phyloP scores from a whole-genome alignment of 2,797 vertebrate species.

The Phyllotis vaccarum region DNA sequence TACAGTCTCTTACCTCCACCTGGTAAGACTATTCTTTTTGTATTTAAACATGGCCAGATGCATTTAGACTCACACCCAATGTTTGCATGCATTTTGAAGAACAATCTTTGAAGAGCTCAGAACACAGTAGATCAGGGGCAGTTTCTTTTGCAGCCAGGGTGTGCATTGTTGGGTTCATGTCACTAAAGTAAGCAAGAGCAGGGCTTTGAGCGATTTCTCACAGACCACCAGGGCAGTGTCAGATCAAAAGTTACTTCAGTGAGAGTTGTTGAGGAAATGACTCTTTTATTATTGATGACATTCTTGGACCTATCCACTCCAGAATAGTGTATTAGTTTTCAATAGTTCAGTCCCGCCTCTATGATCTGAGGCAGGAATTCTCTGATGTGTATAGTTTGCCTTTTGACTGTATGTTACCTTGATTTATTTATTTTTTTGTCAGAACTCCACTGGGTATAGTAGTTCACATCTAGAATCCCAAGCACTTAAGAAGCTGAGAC shows the following conservation, averaged over 20 bases:
- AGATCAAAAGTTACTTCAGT: not conserved
- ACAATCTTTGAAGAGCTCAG: not conserved
- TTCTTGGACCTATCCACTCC: constrained; percentile 5
- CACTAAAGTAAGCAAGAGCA: not conserved
- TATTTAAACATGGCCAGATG: not conserved
- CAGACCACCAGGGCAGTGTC: not conserved
- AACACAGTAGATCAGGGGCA: not conserved
- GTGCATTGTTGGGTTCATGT: not conserved
- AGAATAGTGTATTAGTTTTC: constrained; percentile 1
- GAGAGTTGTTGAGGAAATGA: not conserved
- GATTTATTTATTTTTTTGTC: not conserved
- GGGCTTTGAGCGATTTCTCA: not conserved
- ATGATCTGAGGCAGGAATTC: not conserved
- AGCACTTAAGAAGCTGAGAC: not conserved
- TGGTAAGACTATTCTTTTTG: constrained; percentile 13
- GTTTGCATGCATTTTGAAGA: not conserved
- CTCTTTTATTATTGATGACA: not conserved
- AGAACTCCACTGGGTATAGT: not conserved
- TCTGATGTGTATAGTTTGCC: not conserved
- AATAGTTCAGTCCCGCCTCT: not conserved
- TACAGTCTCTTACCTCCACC: not conserved
- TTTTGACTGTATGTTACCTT: constrained; percentile 1
- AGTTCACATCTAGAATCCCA: not conserved
- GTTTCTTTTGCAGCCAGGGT: not conserved
- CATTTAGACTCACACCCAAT: not conserved